Conservation (phyloP, 2,797 vertebrate genomes). For the Chromis chromis region DNA sequence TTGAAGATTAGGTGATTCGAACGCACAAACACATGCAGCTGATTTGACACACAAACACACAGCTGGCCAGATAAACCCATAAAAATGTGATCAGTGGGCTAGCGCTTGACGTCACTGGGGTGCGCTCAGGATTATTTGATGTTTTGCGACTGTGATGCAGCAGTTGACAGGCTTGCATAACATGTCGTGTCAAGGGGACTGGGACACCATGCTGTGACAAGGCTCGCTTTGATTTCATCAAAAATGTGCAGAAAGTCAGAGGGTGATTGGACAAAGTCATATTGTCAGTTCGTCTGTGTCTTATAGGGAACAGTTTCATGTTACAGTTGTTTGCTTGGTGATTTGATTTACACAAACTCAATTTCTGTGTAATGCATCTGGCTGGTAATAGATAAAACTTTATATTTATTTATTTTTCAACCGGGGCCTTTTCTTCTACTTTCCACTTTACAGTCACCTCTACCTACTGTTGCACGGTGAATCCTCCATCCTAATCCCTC, state of each 20-base stretch:
- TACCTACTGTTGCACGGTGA: not conserved
- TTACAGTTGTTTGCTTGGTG: not conserved
- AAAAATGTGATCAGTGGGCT: conserved; percentile 69
- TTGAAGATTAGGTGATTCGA: conserved; percentile 63
- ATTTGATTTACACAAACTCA: not conserved
- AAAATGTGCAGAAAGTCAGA: conserved; percentile 2
- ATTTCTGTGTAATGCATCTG: not conserved
- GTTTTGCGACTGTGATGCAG: conserved; percentile 56
- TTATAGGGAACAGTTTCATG: not conserved
- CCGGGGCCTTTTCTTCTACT: not conserved
- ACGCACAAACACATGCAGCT: conserved; percentile 33
- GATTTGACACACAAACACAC: conserved; percentile 72
- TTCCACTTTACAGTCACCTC: not conserved
- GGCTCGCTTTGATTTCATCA: conserved; percentile 42
- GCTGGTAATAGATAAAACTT: not conserved
- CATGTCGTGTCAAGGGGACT: conserved; percentile 41
- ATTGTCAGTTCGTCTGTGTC: conserved; percentile 8
- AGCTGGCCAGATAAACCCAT: conserved; percentile 71
- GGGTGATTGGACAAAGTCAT: conserved; percentile 15
- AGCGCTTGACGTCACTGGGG: conserved; percentile 62
- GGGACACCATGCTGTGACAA: conserved; percentile 13
- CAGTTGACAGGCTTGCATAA: conserved; percentile 57
- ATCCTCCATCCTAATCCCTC: not conserved
- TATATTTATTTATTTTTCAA: too few relatives aligned
- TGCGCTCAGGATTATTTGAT: conserved; percentile 64